Evolutionary conservation across 2,113 vertebrate species (phyloP).

Genomic region (Caloenas nicobarica): DNA sequence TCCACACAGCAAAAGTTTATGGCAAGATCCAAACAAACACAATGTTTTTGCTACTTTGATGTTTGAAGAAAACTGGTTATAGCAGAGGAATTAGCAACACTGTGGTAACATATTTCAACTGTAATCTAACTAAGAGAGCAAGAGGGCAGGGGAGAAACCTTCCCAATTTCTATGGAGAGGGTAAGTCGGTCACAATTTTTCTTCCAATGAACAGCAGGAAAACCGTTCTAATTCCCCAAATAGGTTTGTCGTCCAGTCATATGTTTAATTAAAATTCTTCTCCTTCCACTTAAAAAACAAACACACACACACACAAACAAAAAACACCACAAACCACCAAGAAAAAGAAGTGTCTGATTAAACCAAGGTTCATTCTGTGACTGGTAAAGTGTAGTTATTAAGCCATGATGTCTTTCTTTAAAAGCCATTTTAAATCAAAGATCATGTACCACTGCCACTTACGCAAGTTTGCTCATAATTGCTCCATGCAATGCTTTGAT

Average conservation of each 20-base stretch:
- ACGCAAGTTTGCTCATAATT: conserved; percentile 71
- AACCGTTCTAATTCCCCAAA: neutral
- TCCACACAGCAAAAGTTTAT: neutral
- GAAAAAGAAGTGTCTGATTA: neutral
- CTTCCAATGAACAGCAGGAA: neutral
- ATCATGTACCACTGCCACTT: conserved; percentile 64
- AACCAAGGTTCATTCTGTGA: conserved; percentile 26
- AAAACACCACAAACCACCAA: neutral
- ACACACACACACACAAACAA: neutral
- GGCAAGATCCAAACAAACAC: neutral
- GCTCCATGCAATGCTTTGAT: conserved; percentile 69
- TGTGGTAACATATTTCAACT: neutral
- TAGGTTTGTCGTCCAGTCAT: neutral
- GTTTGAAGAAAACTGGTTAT: neutral
- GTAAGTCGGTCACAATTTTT: neutral
- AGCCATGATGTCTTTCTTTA: conserved; percentile 75
- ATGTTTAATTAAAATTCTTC: neutral
- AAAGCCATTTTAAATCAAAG: conserved; percentile 63
- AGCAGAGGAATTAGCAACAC: neutral
- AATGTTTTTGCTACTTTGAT: neutral
- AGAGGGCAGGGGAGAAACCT: neutral
- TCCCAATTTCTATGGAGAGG: neutral
- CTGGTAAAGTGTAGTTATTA: conserved; percentile 59
- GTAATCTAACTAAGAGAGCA: neutral
- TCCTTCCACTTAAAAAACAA: neutral